Base-by-base conservation (phyloP, 2,888 invertebrate species). In the Drosophila longiperda region DNA sequence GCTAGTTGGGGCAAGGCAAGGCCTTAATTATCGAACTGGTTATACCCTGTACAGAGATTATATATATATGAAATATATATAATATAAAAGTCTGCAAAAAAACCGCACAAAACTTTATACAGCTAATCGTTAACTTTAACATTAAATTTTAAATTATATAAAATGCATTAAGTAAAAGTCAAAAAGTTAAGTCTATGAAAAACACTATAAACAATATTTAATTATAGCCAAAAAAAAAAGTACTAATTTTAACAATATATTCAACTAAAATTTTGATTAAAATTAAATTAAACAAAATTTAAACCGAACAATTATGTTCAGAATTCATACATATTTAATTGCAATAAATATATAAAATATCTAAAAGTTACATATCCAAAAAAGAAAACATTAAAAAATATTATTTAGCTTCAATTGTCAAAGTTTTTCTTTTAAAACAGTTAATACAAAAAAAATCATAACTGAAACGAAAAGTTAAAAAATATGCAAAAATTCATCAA, bases 21-120 rank as follows among this genome's bases (percentile, higher is more conserved):
- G 57, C 26, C 33, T 34, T 45, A 33, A 54, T 12, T 11, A 55
- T 34, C 69, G 74, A 62, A 42, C 20, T 1, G 17, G 11, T 52
- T 12, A 57, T 74, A 40, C 75, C 45, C 75, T 75, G 9, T 62
- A n/a, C 48, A 38, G 1, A 8, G 17, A 8, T 0, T 36, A 2
- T 36, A 8, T 17, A 17, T 17, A 17, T 17, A 17, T 0, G 1
- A 26, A 5, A 7, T 17, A 36, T 7, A 36, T 26, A 26, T 26
- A 36, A 36, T 34, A 34, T 34, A 34, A 12, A 5, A 6, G 36
- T 0, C 36, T 3, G 7, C 17, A 7, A 1, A 6, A 17, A 38
- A 38, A 2, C 1, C 17, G 0, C 7, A 6, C 7, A 36, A 36
- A 1, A 17, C 7, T 7, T 36, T 15, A 36, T 2, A 36, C 36